Base-by-base conservation (phyloP, 2,888 invertebrate species). In the Pterostichus madidus region DNA sequence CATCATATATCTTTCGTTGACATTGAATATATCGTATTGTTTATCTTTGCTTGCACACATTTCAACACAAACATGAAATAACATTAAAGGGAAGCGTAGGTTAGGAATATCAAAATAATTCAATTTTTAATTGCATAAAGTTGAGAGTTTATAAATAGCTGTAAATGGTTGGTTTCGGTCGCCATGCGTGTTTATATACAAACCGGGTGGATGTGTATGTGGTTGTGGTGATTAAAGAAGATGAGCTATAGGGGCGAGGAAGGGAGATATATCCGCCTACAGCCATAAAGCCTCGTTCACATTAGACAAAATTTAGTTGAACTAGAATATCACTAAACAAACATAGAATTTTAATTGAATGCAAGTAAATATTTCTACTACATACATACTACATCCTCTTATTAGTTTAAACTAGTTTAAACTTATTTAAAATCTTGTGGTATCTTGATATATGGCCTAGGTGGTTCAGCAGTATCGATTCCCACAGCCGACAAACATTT, bases 101-200 rank as follows among this genome's bases (percentile, higher is more conserved):
- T 24, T 75, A n/a, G 73, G n/a, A 64, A 75, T 75, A n/a, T 6
- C 49, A 49, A 49, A 75, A 75, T 75, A 75, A 75, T 52, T 75
- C 39, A 52, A 32, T 75, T 75, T 52, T 49, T 75, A 11, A 52
- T 75, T 49, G 13, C 49, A 49, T 10, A 75, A 73, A 32, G 52
- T 46, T 44, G 46, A 17, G 46, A 13, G 46, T 71, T 10, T 71
- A 46, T 44, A 73, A 46, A 46, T 44, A 73, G 73, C 13, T 39
- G 31, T 3, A 73, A 49, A 44, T 64, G 32, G 32, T 32, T 39
- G 44, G 68, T 71, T 44, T 44, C 44, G 39, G 68, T 71, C 17
- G 13, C 68, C 15, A 11, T 17, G 68, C 68, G 39, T 13, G 68
- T 71, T 71, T 71, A 39, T 71, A 64, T 35, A 64, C 64, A 64